Evolutionary conservation across 2,113 vertebrate genomes (phyloP), one percentile per base, ranked within the genome.

Genomic region (Syngnathus floridae): DNA sequence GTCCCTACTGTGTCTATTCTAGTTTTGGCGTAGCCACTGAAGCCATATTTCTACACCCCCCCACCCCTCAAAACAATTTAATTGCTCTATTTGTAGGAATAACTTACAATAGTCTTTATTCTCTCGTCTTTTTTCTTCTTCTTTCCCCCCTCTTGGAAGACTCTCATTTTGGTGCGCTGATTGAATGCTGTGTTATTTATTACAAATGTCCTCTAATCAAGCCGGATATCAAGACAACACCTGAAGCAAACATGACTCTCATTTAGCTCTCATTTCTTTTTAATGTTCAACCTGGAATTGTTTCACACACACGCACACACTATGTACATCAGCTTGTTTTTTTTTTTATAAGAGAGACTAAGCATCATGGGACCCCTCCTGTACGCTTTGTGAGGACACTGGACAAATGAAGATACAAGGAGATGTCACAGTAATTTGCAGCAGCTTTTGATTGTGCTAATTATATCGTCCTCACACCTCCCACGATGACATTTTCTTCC

Each of bases 361-460:
- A 0, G 41, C 22, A 38, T 55, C 64, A 69, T 37, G n/a, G 8
- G 51, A 59, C 67, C 26, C 74, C 26, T 61, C 59, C 65, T 58
- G 43, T 73, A 62, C 63, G 51, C 76, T 76, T 85, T 74, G 71
- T 69, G 56, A 77, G 75, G 60, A 69, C 77, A 77, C 75, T 64
- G 49, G 56, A 75, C 82, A 76, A 76, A 73, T 80, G 69, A 77
- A 79, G 66, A 84, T 76, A 72, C 55, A 76, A 71, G 58, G 58
- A 67, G 64, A 77, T 62, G 77, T 73, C 21, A 4, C n/a, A 66
- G 54, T 78, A 69, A 82, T 84, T 80, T 84, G 38, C 80, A 82
- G 62, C 69, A 65, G 70, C 49, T 75, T 86, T 76, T 82, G 70
- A 77, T 78, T 73, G 64, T 72, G 38, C 67, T 83, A 84, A 85